Base-by-base conservation (phyloP, 2,797 vertebrate genomes). In the Podarcis lilfordi region DNA sequence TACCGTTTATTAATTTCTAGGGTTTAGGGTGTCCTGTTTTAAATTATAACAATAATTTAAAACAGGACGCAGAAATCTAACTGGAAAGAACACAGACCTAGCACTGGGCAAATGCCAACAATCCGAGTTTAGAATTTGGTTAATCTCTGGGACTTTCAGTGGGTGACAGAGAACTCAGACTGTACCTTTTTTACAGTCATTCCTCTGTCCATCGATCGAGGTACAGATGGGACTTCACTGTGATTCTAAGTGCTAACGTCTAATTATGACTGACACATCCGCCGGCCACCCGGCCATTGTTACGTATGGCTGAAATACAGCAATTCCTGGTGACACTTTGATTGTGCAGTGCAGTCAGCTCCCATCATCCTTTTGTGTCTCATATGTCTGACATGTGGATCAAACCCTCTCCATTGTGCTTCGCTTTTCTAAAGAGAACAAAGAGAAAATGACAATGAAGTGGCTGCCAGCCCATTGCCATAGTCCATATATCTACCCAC, bases 351-450 rank as follows among this genome's bases (percentile, higher is more conserved):
- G 94, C 91, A 95, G 91, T 84, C 90, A 35, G 90, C 75, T 95
- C 93, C 90, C 91, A 25, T 88, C 95, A 86, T 86, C 88, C 94
- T 76, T 95, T 95, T 95, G 95, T 96, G 92, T 85, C 91, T 95
- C 94, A 87, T 95, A 86, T 96, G 95, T 96, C 95, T 95, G 94
- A 96, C 95, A 95, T 95, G 95, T 95, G 95, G 94, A 93, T 91
- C 93, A 92, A 96, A 92, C 94, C 91, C 93, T 95, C 88, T 85
- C 93, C 89, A 95, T 95, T 96, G 95, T 95, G 93, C 91, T 88
- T 94, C 80, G 92, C 88, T 90, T 95, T 95, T 96, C 92, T 94
- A 91, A 88, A 87, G 86, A 94, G 95, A 95, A 96, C 94, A 96
- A 96, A 96, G 93, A 74, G 93, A 87, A 95, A 90, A 76, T 95